A percentile compares a stretch with the other conserved stretches of the same genome.
Evolutionary conservation across 2,797 vertebrate species (phyloP).

Genomic region (Chloroceryle amazona): DNA sequence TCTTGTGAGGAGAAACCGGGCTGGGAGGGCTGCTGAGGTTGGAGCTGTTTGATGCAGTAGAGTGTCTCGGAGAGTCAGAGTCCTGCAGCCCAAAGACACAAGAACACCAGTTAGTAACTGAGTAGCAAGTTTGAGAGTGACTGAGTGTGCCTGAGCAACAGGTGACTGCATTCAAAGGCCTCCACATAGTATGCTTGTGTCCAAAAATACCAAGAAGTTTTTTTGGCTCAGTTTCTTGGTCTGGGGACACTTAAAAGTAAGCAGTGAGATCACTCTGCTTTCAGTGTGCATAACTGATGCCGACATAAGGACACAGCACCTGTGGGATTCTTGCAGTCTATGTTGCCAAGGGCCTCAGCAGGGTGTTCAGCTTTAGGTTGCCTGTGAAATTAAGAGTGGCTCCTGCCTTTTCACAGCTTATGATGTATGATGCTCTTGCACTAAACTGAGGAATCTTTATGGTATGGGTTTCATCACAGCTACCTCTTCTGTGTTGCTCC

Average conservation of each 20-base stretch:
- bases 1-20: constrained; percentile 94
- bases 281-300: not conserved
- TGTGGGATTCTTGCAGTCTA: not conserved
- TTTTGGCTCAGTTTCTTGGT: not conserved
- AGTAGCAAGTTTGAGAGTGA: fast-evolving
- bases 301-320: not conserved
- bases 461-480: not conserved
- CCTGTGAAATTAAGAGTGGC: not conserved
- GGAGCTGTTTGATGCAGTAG: constrained; percentile 98
- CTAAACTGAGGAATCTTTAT: not conserved
- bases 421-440: not conserved
- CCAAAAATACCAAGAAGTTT: not conserved
- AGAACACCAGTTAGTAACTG: not conserved
- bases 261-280: not conserved
- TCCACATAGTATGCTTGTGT: fast-evolving
- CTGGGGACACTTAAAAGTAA: not conserved
- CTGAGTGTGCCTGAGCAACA: not conserved
- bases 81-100: constrained; percentile 84
- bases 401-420: not conserved
- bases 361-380: not conserved
- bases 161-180: not conserved
- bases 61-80: constrained; percentile 97
- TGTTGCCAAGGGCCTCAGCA: not conserved
- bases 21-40: constrained; percentile 99
- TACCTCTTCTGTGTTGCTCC: not conserved